phyloP scores from a whole-genome alignment of 2,113 vertebrate genomes.

The Emydocephalus ijimae region DNA sequence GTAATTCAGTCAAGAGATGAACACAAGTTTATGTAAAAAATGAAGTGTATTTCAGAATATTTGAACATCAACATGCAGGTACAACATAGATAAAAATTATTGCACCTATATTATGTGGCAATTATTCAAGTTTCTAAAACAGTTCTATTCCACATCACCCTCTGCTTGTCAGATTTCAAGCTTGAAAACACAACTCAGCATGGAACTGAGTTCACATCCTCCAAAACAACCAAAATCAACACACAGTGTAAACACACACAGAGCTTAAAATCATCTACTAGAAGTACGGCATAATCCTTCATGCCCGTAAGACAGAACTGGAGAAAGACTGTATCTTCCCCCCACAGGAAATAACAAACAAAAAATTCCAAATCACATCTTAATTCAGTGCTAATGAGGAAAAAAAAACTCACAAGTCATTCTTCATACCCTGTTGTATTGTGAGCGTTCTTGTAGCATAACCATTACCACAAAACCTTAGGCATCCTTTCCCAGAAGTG shows the following conservation, averaged over 20 bases:
- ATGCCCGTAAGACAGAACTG: constrained; percentile 65
- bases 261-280: constrained; percentile 61
- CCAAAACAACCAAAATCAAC: constrained; percentile 47
- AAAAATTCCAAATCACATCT: constrained; percentile 58
- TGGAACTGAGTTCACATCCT: constrained; percentile 50
- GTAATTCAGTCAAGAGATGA: constrained; percentile 26
- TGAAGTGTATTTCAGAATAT: constrained; percentile 63
- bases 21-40: constrained; percentile 53
- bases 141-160: constrained; percentile 64
- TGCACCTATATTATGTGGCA: constrained; percentile 70
- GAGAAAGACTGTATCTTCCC: constrained; percentile 61
- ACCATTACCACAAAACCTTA: constrained; percentile 52
- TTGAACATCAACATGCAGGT: constrained; percentile 69
- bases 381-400: constrained; percentile 52
- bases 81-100: constrained; percentile 73
- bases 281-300: constrained; percentile 66
- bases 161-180: constrained; percentile 61
- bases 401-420: constrained; percentile 43
- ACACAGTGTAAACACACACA: constrained; percentile 66
- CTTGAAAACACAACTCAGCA: constrained; percentile 51
- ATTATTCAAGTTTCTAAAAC: constrained; percentile 73
- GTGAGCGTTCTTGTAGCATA: constrained; percentile 42
- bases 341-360: constrained; percentile 26
- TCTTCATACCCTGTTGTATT: constrained; percentile 40
- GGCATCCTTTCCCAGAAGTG: constrained; percentile 48